Base-by-base conservation (phyloP, 2,888 invertebrate species). In the Leptinotarsa rubiginosa region DNA sequence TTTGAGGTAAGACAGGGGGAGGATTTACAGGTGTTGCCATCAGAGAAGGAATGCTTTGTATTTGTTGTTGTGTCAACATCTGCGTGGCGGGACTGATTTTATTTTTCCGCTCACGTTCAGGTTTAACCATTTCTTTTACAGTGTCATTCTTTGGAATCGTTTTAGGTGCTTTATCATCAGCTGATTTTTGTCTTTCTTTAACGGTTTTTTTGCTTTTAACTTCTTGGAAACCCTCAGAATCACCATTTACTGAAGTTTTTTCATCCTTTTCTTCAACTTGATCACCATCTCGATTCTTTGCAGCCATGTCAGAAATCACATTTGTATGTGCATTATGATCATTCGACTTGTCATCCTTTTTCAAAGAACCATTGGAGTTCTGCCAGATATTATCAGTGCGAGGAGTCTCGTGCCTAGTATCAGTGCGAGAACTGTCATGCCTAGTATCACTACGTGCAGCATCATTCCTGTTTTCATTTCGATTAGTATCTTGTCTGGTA, bases 191-290 rank as follows among this genome's bases (percentile, higher is more conserved):
- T 0, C 90, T 85, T 70, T 93, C 93, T 82, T 93, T 93, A 0
- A 91, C 92, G 80, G 90, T 92, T 85, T 95, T 95, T 87, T 94
- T 94, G 72, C 94, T 95, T 74, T 94, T 92, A 10, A 96, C 96
- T 86, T 96, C 96, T 87, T 95, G 95, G 87, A 96, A 95, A 67
- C 94, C 95, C 83, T 92, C 92, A 70, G 92, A 91, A 73, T 92
- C 90, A 25, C 89, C 87, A 76, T 89, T 90, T 3, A 77, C 70
- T 1, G 83, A 80, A 50, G 72, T 76, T 74, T 85, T 86, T 49
- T 90, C 91, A 20, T 85, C 84, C 12, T 81, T 78, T 5, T 84
- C 84, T 80, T 83, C 83, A 12, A 64, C 68, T 3, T 71, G 69
- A 52, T 89, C 88, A 13, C 79, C 81, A 15, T 88, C 83, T 83